These are phyloP conservation scores for Adrianichthys oophorus DNA, from an alignment of 2,797 vertebrate genomes.

Conservation along the genomic window DNA sequence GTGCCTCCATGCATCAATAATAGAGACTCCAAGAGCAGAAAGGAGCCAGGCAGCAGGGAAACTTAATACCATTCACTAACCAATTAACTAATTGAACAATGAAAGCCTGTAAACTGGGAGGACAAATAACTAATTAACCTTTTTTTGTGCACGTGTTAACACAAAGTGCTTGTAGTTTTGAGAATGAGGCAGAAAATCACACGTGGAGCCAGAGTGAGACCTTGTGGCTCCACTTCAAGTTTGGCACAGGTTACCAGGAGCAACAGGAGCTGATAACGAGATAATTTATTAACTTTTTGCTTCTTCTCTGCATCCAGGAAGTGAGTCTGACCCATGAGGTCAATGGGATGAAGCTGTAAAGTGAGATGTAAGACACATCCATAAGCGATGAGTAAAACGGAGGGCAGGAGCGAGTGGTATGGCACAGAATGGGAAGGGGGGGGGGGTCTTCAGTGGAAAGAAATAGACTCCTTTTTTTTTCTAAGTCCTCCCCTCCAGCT, in stretches of 20 bases:
- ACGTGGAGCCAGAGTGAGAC: conserved; percentile 57
- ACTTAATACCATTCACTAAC: conserved; percentile 64
- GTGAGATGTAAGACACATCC: conserved; percentile 52
- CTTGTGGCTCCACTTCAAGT: conserved; percentile 33
- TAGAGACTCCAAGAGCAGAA: conserved; percentile 38
- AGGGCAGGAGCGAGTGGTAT: conserved; percentile 31
- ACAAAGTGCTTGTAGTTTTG: conserved; percentile 44
- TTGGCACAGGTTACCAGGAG: conserved; percentile 51
- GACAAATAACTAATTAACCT: conserved; percentile 47
- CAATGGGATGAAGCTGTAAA: conserved; percentile 61
- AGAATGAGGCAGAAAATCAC: conserved; percentile 63
- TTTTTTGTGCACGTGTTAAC: conserved; percentile 29
- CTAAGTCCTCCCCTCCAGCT: conserved; percentile 79
- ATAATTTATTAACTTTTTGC: conserved; percentile 50
- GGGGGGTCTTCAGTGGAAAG: conserved; percentile 65
- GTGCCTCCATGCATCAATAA: conserved; percentile 64
- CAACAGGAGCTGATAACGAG: conserved; percentile 34
- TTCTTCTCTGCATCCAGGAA: conserved; percentile 18
- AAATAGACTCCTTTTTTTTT: conserved; percentile 75
- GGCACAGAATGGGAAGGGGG: conserved; percentile 38
- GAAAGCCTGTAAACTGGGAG: conserved; percentile 50
- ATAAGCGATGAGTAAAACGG: conserved; percentile 17
- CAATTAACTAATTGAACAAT: conserved; percentile 71
- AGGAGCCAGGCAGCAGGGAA: conserved; percentile 50
- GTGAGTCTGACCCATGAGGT: conserved; percentile 42